Base-by-base conservation (phyloP, 2,113 vertebrate genomes). In the Pavo muticus region DNA sequence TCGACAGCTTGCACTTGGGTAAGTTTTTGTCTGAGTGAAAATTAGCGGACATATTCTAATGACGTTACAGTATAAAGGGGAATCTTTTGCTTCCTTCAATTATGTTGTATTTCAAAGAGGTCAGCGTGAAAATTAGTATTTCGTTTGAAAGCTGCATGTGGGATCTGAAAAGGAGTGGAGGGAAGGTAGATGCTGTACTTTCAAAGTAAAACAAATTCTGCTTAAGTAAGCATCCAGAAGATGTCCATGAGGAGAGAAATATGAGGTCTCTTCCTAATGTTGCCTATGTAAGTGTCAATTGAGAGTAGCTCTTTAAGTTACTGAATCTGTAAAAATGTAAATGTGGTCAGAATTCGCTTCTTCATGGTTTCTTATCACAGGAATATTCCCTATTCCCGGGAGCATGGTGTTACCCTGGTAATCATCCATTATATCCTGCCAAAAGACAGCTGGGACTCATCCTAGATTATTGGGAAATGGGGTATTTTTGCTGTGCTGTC, bases 1-100 rank as follows among this genome's bases (percentile, higher is more conserved):
- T 96, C 98, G 97, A 86, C 99, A 99, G 92, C 98, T 99, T 96
- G 98, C 98, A 72, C 98, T 97, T 69, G 98, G 98, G 98, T 99
- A 98, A 98, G 98, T 93, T 85, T 54, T 52, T 59, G 17, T 29
- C 50, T 32, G 48, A 81, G 37, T 91, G 39, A 70, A 86, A 59
- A 52, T 21, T 44, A 44, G 30, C 25, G 50, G 60, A 35, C 17
- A 54, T 11, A 30, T 56, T 27, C 57, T 45, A 73, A 45, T 70
- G 29, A 30, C n/a, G 10, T 21, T 25, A 68, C 35, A 29, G 10
- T 61, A 50, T 12, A 50, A 75, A 48, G 20, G 65, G 54, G 48
- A 70, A 85, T 14, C 16, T 69, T 74, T 59, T 0, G 0, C 42
- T 84, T 88, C 21, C 76, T 79, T 88, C 60, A 40, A 23, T 30